Evolutionary conservation across 1,140 invertebrate species (phyloP).

Genomic region (Lordiphosa clarofinis): DNA sequence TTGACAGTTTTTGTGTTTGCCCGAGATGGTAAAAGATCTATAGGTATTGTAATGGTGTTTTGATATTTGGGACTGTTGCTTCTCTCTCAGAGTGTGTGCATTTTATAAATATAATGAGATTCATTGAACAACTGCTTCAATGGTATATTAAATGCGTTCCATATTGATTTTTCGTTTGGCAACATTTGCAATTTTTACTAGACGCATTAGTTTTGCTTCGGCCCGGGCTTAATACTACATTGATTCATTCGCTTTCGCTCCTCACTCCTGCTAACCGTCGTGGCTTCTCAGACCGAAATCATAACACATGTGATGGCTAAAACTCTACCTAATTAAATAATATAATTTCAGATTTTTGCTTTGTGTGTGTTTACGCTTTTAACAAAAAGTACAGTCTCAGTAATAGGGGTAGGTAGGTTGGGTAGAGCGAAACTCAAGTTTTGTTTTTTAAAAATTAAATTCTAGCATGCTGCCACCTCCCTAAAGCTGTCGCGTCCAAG

Average conservation of each 20-base stretch:
- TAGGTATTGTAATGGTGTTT: slow-evolving; percentile 5
- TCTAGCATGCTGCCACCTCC: slow-evolving; percentile 35
- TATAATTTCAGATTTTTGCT: slow-evolving; percentile 50
- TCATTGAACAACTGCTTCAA: slow-evolving; percentile 33
- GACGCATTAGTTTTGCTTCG: slow-evolving; percentile 21
- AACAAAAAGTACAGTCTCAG: slow-evolving; percentile 75
- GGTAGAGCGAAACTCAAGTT: slow-evolving; percentile 18
- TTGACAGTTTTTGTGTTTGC: slow-evolving; percentile 19
- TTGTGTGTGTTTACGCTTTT: slow-evolving; percentile 17
- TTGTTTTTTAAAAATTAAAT: slow-evolving; percentile 46
- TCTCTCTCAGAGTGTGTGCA: slow-evolving; percentile 18
- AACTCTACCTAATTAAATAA: slow-evolving; percentile 52
- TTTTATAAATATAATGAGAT: slow-evolving; percentile 46
- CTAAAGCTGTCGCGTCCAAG: slow-evolving; percentile 31
- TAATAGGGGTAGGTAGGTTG: slow-evolving; percentile 30
- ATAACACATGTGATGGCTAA: slow-evolving; percentile 50
- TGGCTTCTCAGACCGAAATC: slow-evolving; percentile 40
- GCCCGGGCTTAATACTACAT: slow-evolving; percentile 46
- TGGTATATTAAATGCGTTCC: slow-evolving; percentile 5
- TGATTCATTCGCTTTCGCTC: slow-evolving; percentile 15
- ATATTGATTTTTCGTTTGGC: slow-evolving; percentile 48
- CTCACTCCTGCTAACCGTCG: background rate
- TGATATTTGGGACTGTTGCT: slow-evolving; percentile 19
- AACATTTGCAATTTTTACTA: slow-evolving; percentile 33
- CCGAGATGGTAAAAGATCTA: slow-evolving; percentile 15